These are phyloP conservation scores for Timema podura DNA, from an alignment of 2,888 invertebrate species.

Conservation along the genomic window DNA sequence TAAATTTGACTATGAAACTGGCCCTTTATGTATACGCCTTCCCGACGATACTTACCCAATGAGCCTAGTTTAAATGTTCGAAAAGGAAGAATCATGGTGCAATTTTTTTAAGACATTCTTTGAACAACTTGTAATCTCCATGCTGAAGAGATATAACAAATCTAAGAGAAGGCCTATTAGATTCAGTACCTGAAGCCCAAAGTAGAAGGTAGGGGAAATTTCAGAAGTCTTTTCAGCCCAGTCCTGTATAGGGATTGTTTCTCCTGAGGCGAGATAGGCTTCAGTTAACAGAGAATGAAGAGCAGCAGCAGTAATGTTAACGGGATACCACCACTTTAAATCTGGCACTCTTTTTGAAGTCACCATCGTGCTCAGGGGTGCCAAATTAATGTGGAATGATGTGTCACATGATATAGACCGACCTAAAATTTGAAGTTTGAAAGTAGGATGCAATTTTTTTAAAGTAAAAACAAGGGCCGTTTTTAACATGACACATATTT, in stretches of 20 bases:
- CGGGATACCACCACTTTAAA: no score
- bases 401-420: no score
- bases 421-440: no score
- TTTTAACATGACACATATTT: no score
- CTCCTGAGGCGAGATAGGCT: neutral
- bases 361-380: no score
- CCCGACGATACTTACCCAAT: no score
- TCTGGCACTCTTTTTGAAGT: no score
- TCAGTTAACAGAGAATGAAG: neutral
- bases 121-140: neutral
- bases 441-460: no score
- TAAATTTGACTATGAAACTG: no score
- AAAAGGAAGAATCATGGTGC: neutral
- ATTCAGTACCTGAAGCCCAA: neutral
- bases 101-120: neutral
- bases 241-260: neutral
- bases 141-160: slow-evolving; percentile 6
- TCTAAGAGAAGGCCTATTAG: neutral
- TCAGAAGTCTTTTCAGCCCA: neutral
- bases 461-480: no score
- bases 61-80: neutral
- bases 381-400: no score
- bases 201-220: neutral
- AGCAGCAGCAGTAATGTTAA: neutral
- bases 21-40: neutral